Evolutionary conservation across 2,888 invertebrate genomes (phyloP).

Genomic region (Amblyjoppa fuscipennis): DNA sequence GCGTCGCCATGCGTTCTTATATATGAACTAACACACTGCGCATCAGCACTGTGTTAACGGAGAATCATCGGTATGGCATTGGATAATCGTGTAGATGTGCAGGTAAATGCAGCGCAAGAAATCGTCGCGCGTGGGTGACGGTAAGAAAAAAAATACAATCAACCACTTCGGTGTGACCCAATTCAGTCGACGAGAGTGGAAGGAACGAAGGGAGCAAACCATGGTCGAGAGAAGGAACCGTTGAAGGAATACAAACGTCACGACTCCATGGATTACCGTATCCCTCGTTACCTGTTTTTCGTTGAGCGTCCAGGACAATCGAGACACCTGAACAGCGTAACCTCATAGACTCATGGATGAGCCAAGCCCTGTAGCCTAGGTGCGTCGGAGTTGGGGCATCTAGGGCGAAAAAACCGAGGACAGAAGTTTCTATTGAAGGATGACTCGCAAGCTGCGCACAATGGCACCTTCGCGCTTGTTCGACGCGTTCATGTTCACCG

Average conservation of each 20-base stretch:
- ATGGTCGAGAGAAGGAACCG: constrained; percentile 54
- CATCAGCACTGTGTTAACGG: constrained; percentile 41
- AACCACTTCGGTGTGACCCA: constrained; percentile 81
- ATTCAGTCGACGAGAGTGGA: constrained; percentile 75
- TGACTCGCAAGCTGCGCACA: constrained; percentile 77
- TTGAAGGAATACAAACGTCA: constrained; percentile 54
- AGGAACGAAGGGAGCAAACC: constrained; percentile 4
- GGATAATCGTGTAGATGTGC: background rate
- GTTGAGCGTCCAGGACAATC: background rate
- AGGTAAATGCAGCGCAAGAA: constrained; percentile 18
- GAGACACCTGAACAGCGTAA: constrained; percentile 56
- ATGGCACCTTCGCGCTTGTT: constrained; percentile 71
- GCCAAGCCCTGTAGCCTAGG: background rate
- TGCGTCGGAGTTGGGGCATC: constrained; percentile 4
- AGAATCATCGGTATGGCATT: constrained; percentile 4
- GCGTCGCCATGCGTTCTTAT: constrained; percentile 31
- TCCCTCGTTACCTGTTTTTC: constrained; percentile 63
- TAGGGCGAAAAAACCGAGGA: background rate
- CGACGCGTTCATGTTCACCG: constrained; percentile 55
- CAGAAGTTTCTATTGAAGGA: constrained; percentile 71
- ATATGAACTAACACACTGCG: background rate
- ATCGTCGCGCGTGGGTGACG: constrained; percentile 36
- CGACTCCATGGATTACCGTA: constrained; percentile 45
- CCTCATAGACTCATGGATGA: constrained; percentile 26
- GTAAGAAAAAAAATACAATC: constrained; percentile 74